Base-by-base conservation (phyloP, 2,797 vertebrate species). In the Melanogrammus aeglefinus region DNA sequence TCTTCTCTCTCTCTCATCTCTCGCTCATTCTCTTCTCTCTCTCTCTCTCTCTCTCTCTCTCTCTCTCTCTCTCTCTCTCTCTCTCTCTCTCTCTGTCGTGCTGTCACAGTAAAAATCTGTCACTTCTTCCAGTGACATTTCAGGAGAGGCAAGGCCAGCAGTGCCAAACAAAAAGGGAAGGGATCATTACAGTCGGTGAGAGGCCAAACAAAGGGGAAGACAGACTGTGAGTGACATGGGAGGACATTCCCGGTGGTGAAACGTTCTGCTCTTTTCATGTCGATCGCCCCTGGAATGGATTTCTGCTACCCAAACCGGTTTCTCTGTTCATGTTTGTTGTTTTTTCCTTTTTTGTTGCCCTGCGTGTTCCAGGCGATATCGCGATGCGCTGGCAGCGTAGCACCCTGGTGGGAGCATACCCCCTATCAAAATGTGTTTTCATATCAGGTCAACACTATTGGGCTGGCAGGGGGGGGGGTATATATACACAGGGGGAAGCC, bases 201-300 rank as follows among this genome's bases (percentile, higher is more conserved):
- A 83, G 80, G 86, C 84, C 84, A 85, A 90, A 76, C 87, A 88
- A 90, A 89, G 85, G 88, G 83, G 85, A 51, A 69, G 81, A 84
- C 89, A 31, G 31, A 3, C 31, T 86, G 80, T 90, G 81, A 85
- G 78, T 77, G n/a, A 83, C 85, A 85, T 74, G 84, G 80, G 81
- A 57, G 73, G 84, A 90, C 81, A 81, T 89, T 83, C 77, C 89
- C 83, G 76, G 47, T 16, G 79, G 87, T 74, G 78, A 82, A 84
- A 86, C 47, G 77, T 80, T 76, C n/a, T 66, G 18, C 57, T 69
- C 77, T 74, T 83, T 80, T 41, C 86, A 82, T 78, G 35, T 6
- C 81, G 24, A n/a, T n/a, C 81, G 14, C 33, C 81, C 75, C 85
- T 63, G 21, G 39, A 41, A n/a, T 21, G 29, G 74, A 44, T 35